Conservation (phyloP, 2,113 vertebrate genomes). For the Lasiurus cinereus region DNA sequence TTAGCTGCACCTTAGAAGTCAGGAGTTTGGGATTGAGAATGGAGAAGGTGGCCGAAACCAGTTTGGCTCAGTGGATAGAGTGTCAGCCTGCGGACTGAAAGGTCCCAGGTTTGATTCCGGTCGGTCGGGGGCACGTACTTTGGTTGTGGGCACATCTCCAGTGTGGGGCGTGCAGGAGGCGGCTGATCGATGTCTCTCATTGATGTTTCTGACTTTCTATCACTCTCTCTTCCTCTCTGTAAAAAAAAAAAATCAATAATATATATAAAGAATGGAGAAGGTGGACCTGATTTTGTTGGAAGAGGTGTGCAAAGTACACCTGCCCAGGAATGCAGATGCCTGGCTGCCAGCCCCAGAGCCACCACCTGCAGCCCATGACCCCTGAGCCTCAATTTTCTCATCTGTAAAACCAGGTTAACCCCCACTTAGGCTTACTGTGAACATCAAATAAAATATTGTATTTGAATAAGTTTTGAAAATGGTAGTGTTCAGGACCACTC, state of each 20-base stretch:
- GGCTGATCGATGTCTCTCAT: too few relatives aligned
- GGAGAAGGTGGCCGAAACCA: background rate
- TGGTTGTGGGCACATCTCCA: too few relatives aligned
- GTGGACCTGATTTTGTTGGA: background rate
- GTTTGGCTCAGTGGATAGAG: too few relatives aligned
- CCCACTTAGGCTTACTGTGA: slow-evolving; percentile 5
- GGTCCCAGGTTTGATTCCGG: too few relatives aligned
- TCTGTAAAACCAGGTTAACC: slow-evolving; percentile 47
- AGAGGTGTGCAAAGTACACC: background rate
- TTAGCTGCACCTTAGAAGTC: background rate
- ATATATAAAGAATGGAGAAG: background rate
- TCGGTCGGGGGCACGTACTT: too few relatives aligned
- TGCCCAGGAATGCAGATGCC: background rate
- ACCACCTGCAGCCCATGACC: background rate
- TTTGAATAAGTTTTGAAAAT: background rate
- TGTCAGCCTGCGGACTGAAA: too few relatives aligned
- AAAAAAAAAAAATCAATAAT: too few relatives aligned
- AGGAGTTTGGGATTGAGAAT: background rate
- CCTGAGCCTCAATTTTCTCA: background rate
- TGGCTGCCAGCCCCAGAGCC: background rate
- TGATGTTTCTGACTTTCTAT: too few relatives aligned
- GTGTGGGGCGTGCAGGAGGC: too few relatives aligned
- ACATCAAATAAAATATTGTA: background rate
- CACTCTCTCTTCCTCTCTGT: too few relatives aligned
- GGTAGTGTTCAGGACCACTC: background rate